phyloP scores from a whole-genome alignment of 2,888 invertebrate genomes.

The Spialia ferax region DNA sequence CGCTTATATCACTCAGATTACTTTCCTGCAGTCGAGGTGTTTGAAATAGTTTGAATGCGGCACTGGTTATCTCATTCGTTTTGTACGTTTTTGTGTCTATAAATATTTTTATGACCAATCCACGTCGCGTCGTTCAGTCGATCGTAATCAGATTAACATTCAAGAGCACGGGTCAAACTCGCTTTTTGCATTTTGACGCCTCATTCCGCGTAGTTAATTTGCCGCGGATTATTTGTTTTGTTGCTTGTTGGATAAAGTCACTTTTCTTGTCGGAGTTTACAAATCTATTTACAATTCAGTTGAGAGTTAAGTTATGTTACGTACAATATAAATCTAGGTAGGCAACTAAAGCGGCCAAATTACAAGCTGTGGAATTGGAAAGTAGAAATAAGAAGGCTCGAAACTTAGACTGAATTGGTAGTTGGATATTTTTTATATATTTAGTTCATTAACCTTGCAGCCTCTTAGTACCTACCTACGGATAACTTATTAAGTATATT shows the following conservation, averaged over 20 bases:
- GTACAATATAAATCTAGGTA: background rate
- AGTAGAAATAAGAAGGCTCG: too few relatives aligned
- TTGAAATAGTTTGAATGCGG: background rate
- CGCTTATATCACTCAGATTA: background rate
- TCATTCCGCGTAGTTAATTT: slow-evolving; percentile 26
- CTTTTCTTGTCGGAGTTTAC: background rate
- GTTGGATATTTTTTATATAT: too few relatives aligned
- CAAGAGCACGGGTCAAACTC: slow-evolving; percentile 43
- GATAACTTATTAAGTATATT: too few relatives aligned
- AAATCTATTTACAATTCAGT: background rate
- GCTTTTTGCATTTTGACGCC: slow-evolving; percentile 39
- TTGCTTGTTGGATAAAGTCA: slow-evolving; percentile 10
- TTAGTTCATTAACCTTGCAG: too few relatives aligned
- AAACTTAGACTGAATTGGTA: too few relatives aligned
- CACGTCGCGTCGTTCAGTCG: slow-evolving; percentile 55
- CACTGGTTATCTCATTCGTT: slow-evolving; percentile 53
- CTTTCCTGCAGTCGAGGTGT: background rate
- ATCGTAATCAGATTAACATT: slow-evolving; percentile 64
- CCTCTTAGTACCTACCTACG: too few relatives aligned
- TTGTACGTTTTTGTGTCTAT: slow-evolving; percentile 67
- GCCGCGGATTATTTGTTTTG: slow-evolving; percentile 25
- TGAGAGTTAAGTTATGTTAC: background rate
- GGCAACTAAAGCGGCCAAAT: too few relatives aligned
- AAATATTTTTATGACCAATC: slow-evolving; percentile 71
- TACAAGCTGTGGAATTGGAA: too few relatives aligned